These are phyloP conservation scores for Mormyrus lacerda DNA, from an alignment of 2,113 vertebrate genomes.

Conservation along the genomic window DNA sequence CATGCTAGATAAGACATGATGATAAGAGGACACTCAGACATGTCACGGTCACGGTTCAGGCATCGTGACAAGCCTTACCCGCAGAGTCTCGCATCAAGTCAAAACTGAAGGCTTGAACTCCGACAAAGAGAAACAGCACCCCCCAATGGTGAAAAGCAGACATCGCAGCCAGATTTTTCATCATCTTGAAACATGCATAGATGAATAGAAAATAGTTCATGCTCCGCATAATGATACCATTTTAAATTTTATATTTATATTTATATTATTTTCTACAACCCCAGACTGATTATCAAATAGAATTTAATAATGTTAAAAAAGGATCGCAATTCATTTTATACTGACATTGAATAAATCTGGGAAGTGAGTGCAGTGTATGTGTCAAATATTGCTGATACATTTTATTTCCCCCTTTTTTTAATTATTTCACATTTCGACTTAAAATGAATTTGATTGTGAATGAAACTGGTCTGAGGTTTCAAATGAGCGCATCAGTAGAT, in stretches of 20 bases:
- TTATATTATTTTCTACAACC: not conserved
- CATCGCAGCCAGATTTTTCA: constrained; percentile 37
- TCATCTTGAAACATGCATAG: not conserved
- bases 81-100: constrained; percentile 37
- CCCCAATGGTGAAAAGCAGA: constrained; percentile 44
- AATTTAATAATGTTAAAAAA: not conserved
- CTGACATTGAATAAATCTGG: not conserved
- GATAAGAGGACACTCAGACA: not conserved
- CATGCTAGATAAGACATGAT: not conserved
- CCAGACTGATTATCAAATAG: not conserved
- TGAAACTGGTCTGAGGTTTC: not conserved
- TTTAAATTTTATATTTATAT: no score
- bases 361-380: not conserved
- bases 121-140: constrained; percentile 38
- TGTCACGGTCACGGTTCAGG: not conserved
- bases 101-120: constrained; percentile 15
- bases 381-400: not conserved
- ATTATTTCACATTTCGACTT: not conserved
- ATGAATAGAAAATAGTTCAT: not conserved
- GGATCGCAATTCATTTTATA: not conserved
- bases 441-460: not conserved
- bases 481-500: not conserved
- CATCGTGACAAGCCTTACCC: constrained; percentile 34
- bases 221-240: not conserved
- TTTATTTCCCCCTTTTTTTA: not conserved